Base-by-base conservation (phyloP, 1,140 invertebrate species). In the Nebria ingens region DNA sequence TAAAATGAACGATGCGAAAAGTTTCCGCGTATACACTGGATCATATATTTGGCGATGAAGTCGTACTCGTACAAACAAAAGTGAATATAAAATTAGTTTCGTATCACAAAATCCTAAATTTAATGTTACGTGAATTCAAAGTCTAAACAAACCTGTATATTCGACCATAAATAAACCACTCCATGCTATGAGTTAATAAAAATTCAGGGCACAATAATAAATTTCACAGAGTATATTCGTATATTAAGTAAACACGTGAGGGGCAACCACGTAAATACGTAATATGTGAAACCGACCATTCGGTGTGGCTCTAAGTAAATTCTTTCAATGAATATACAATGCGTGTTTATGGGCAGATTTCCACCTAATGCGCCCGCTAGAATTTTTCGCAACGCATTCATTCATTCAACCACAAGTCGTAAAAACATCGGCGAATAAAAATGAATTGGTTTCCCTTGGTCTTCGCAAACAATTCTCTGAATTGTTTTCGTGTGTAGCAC, bases 311-410 rank as follows among this genome's bases (percentile, higher is more conserved):
- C n/a, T 45, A 45, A 45, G 40, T 45, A 45, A 45, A 45, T 45
- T 45, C 40, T 45, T 45, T 45, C 40, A 17, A 45, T 45, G 40
- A 45, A 45, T 45, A 45, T 45, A 45, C 40, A 45, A 45, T 45
- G 40, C 15, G 40, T 45, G 40, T 45, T 45, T 45, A 45, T 45
- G 40, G 6, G 40, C 17, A 45, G 40, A 45, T 45, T 45, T 45
- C 40, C 40, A 45, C 40, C 40, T 45, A 45, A 45, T 45, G 40
- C 17, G 6, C 17, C 17, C 40, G 17, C 15, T 9, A 9, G 17
- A 13, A 29, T 29, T 4, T n/a, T n/a, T n/a, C n/a, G n/a, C n/a
- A n/a, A 17, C 40, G 40, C 9, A 45, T 12, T 45, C n/a, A 9
- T 45, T 45, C 17, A 45, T 17, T 45, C 17, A 17, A 45, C 40